phyloP scores from a whole-genome alignment of 2,888 invertebrate species.

The Digitonthophagus gazella region DNA sequence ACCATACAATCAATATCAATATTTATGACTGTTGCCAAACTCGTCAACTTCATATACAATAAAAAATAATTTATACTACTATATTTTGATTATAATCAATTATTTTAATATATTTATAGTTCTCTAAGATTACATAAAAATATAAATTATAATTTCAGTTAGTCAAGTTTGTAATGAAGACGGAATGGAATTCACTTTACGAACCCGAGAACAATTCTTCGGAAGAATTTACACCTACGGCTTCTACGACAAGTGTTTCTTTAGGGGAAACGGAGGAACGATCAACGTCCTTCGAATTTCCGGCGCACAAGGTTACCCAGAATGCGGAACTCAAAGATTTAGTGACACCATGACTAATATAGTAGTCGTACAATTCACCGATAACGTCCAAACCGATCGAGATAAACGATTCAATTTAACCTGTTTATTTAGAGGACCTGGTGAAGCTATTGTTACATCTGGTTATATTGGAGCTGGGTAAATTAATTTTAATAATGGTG shows the following conservation, averaged over 20 bases:
- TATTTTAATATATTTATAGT: no score
- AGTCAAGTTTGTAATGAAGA: slow-evolving; percentile 90
- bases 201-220: slow-evolving; percentile 84
- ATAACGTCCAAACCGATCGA: slow-evolving; percentile 85
- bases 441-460: slow-evolving; percentile 90
- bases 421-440: slow-evolving; percentile 88
- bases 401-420: slow-evolving; percentile 91
- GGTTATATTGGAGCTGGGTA: slow-evolving; percentile 88
- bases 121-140: not conserved
- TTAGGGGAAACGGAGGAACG: slow-evolving; percentile 85
- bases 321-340: slow-evolving; percentile 84
- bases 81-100: no score
- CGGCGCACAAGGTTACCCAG: slow-evolving; percentile 89
- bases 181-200: slow-evolving; percentile 89
- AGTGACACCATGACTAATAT: slow-evolving; percentile 93
- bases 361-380: slow-evolving; percentile 90
- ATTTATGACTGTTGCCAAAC: no score
- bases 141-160: slow-evolving; percentile 55
- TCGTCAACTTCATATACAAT: no score
- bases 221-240: slow-evolving; percentile 91
- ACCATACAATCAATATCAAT: no score
- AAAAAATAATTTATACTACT: no score
- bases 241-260: slow-evolving; percentile 87
- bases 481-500: slow-evolving; percentile 15
- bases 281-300: slow-evolving; percentile 81